Conservation (phyloP, 2,888 invertebrate species). For the Apodemia hepburni region DNA sequence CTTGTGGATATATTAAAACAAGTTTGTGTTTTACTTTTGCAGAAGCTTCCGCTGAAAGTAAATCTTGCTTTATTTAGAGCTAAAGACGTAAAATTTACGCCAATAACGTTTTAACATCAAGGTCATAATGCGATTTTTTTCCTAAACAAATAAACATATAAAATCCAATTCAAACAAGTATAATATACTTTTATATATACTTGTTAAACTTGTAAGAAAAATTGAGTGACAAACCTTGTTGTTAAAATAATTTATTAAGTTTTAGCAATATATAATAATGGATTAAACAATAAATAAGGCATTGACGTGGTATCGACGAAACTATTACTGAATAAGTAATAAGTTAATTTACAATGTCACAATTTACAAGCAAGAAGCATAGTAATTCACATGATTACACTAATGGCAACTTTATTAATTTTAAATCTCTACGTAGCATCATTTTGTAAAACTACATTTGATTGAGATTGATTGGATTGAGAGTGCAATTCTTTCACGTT, state of each 20-base stretch:
- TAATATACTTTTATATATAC: not conserved
- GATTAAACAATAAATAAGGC: conserved; percentile 75
- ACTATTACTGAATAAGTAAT: conserved; percentile 62
- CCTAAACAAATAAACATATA: not conserved
- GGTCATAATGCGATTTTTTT: not conserved
- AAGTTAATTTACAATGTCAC: conserved; percentile 61
- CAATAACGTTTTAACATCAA: conserved; percentile 3
- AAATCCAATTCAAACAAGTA: not conserved
- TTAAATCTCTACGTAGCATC: conserved; percentile 40
- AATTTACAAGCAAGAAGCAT: conserved; percentile 63
- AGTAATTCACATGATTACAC: conserved; percentile 59
- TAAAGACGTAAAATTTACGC: conserved; percentile 4
- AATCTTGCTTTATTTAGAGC: conserved; percentile 9
- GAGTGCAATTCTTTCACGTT: conserved; percentile 32
- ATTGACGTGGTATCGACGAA: conserved; percentile 73
- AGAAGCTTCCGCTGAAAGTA: conserved; percentile 15
- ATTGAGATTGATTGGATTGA: conserved; percentile 29
- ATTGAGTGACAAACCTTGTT: conserved; percentile 41
- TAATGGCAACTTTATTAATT: conserved; percentile 64
- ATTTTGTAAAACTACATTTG: conserved; percentile 34
- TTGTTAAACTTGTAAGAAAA: not conserved
- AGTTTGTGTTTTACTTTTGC: conserved; percentile 16
- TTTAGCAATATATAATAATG: conserved; percentile 68
- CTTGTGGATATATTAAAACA: conserved; percentile 13
- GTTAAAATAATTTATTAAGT: conserved; percentile 76